Percentiles rank a stretch among this genome's conserved stretches.
Conservation (phyloP, 2,113 vertebrate genomes). For the Microcebus griseorufus region DNA sequence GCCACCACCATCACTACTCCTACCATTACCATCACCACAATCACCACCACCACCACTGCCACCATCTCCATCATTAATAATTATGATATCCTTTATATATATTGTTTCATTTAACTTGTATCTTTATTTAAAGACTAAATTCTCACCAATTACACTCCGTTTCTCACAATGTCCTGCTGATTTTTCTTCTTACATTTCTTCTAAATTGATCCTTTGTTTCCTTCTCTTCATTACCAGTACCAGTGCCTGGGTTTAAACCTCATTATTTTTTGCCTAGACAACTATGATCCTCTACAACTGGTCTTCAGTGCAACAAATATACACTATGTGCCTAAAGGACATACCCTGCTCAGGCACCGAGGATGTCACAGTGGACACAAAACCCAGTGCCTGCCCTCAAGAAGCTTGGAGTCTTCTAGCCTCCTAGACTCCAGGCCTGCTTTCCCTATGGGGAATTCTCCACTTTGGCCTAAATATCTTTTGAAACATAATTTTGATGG, state of each 20-base stretch:
- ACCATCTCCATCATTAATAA: neutral
- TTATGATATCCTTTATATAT: neutral
- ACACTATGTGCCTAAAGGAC: neutral
- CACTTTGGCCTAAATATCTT: neutral
- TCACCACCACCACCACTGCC: neutral
- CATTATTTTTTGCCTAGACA: neutral
- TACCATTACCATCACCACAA: neutral
- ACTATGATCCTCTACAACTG: neutral
- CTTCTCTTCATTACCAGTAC: neutral
- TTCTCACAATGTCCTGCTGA: neutral
- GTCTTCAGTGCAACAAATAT: neutral
- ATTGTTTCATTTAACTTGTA: neutral
- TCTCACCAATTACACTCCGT: neutral
- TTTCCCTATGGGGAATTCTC: neutral
- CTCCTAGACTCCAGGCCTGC: neutral
- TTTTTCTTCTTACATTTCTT: neutral
- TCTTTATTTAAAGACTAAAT: neutral
- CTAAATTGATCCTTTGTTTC: neutral
- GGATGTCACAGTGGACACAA: neutral
- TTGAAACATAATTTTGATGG: neutral
- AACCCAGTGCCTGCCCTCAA: neutral
- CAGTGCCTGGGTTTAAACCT: neutral
- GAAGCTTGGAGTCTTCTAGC: neutral
- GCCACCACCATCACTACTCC: neutral
- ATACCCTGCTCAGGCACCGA: neutral